phyloP scores from a whole-genome alignment of 2,888 invertebrate species.

The Andricus curvator region DNA sequence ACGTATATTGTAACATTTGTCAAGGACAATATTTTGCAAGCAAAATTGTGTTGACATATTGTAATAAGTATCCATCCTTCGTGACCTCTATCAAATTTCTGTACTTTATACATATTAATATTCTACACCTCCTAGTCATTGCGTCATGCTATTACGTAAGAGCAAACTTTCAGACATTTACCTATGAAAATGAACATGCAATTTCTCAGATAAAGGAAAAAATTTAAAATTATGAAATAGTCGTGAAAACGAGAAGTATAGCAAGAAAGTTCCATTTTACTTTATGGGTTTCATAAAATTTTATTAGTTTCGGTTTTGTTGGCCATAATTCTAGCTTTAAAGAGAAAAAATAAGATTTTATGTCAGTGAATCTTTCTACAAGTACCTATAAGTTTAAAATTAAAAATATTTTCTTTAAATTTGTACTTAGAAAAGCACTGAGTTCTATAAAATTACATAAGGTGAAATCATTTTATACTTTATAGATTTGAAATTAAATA shows the following conservation, averaged over 20 bases:
- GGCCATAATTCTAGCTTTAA: too few relatives aligned
- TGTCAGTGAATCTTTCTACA: too few relatives aligned
- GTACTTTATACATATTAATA: not conserved
- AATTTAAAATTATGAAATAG: not conserved
- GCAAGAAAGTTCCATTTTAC: not conserved
- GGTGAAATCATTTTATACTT: too few relatives aligned
- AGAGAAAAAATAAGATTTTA: too few relatives aligned
- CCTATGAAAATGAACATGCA: not conserved
- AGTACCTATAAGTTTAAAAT: too few relatives aligned
- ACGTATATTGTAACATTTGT: not conserved
- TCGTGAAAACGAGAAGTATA: not conserved
- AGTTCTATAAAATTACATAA: too few relatives aligned
- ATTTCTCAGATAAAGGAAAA: not conserved
- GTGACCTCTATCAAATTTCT: slow-evolving; percentile 2
- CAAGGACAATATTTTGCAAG: not conserved
- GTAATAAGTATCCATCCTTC: slow-evolving; percentile 1
- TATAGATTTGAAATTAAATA: too few relatives aligned
- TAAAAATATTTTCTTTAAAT: too few relatives aligned
- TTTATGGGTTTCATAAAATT: not conserved
- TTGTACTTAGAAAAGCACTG: too few relatives aligned
- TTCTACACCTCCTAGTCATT: not conserved
- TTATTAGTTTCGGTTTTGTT: too few relatives aligned
- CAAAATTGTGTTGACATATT: not conserved
- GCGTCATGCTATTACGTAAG: not conserved
- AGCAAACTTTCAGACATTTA: not conserved